These are phyloP conservation scores for Malurus cyaneus DNA, from an alignment of 2,113 vertebrate species.

Conservation along the genomic window DNA sequence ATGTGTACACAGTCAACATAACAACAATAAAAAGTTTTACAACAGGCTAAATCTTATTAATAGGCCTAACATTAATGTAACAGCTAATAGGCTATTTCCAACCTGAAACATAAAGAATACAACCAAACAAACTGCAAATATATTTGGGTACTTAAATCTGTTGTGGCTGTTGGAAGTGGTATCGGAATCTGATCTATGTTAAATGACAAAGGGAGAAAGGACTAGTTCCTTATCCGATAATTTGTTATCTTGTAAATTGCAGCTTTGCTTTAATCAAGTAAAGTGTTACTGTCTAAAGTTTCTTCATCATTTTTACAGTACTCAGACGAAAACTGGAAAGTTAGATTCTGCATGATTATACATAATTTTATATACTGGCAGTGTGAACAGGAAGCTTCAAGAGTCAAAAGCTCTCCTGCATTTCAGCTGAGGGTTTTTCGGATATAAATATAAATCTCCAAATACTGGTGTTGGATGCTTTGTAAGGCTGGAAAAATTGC, in stretches of 20 bases:
- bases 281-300: background rate
- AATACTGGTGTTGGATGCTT: background rate
- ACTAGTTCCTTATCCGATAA: background rate
- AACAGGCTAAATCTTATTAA: background rate
- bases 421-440: slow-evolving; percentile 10
- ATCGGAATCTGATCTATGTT: background rate
- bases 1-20: background rate
- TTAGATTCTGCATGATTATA: background rate
- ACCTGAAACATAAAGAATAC: background rate
- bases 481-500: background rate
- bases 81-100: background rate
- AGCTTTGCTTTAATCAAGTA: background rate
- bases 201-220: background rate
- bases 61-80: background rate
- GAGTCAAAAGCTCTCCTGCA: background rate
- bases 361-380: background rate
- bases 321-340: background rate
- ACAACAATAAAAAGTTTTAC: background rate
- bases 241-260: background rate
- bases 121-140: background rate
- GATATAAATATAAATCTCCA: slow-evolving; percentile 24
- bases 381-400: background rate
- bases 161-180: background rate
- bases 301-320: background rate
- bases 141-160: background rate